Evolutionary conservation across 2,797 vertebrate genomes (phyloP).

Genomic region (Microctenopoma lineatum): DNA sequence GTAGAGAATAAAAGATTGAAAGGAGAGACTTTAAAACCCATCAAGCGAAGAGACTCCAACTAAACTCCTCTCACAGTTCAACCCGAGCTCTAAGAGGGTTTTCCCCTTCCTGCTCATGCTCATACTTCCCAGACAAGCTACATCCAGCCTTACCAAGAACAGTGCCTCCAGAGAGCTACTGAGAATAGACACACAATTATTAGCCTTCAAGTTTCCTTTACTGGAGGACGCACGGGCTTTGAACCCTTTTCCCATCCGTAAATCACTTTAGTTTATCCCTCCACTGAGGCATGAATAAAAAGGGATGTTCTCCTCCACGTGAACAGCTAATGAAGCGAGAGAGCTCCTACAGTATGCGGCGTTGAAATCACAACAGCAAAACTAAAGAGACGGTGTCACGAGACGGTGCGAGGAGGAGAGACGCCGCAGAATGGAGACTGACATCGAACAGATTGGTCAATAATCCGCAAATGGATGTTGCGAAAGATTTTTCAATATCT

Average conservation of each 20-base stretch:
- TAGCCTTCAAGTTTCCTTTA: constrained; percentile 36
- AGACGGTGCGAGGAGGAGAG: constrained; percentile 6
- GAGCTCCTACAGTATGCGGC: constrained; percentile 47
- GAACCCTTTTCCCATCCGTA: constrained; percentile 43
- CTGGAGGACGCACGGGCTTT: constrained; percentile 8
- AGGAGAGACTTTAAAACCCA: constrained; percentile 35
- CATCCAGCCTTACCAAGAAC: constrained; percentile 1
- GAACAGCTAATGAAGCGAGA: constrained; percentile 61
- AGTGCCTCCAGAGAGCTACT: constrained; percentile 34
- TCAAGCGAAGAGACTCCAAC: constrained; percentile 31
- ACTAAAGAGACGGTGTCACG: constrained; percentile 32
- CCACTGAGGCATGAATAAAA: constrained; percentile 51
- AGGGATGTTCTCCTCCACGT: constrained; percentile 37
- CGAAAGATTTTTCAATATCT: constrained; percentile 64
- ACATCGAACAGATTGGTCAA: constrained; percentile 70
- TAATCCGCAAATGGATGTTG: constrained; percentile 66
- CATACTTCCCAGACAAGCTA: constrained; percentile 13
- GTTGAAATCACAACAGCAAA: constrained; percentile 47
- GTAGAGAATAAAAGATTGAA: constrained; percentile 27
- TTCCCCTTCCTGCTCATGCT: constrained; percentile 27
- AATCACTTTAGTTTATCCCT: constrained; percentile 45
- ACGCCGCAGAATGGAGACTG: constrained; percentile 46
- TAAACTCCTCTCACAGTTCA: constrained; percentile 39
- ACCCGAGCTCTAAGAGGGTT: constrained; percentile 18
- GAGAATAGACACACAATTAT: constrained; percentile 51